phyloP scores from a whole-genome alignment of 2,113 vertebrate species.

The Guaruba guarouba region DNA sequence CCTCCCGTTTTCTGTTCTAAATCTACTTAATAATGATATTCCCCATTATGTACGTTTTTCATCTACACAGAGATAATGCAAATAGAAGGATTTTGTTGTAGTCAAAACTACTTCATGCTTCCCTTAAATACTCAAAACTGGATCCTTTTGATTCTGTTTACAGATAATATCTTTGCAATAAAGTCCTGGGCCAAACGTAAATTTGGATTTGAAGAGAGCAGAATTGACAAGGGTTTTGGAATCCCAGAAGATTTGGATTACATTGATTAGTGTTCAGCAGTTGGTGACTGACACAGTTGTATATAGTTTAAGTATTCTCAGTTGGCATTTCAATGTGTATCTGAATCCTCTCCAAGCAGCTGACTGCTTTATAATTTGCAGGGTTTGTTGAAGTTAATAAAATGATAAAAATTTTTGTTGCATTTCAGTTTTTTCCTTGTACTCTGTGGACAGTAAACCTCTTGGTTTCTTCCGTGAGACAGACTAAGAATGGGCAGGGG shows the following conservation, averaged over 20 bases:
- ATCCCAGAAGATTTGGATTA: slow-evolving; percentile 98
- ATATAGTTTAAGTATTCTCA: not conserved
- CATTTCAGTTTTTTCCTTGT: not conserved
- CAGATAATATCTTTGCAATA: slow-evolving; percentile 95
- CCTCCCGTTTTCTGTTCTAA: not conserved
- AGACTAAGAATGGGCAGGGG: not conserved
- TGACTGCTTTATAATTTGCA: not conserved
- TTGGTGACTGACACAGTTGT: not conserved
- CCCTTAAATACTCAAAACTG: not conserved
- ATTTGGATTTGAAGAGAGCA: slow-evolving; percentile 90
- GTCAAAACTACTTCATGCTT: not conserved
- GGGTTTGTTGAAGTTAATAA: slow-evolving; percentile 58
- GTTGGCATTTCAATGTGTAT: not conserved
- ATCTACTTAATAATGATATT: not conserved
- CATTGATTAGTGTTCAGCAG: slow-evolving; percentile 77
- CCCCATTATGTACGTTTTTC: not conserved
- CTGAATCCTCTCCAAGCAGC: not conserved
- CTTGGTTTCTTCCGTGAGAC: not conserved
- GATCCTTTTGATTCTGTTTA: slow-evolving; percentile 56
- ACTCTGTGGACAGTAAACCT: not conserved
- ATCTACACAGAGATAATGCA: not conserved
- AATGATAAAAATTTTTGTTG: slow-evolving; percentile 12
- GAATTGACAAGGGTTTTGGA: slow-evolving; percentile 93
- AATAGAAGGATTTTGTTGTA: not conserved
- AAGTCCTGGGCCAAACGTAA: slow-evolving; percentile 98